Evolutionary conservation across 2,888 invertebrate genomes (phyloP), one percentile per base, ranked within the genome.

Genomic region (Synanthedon andrenaeformis): DNA sequence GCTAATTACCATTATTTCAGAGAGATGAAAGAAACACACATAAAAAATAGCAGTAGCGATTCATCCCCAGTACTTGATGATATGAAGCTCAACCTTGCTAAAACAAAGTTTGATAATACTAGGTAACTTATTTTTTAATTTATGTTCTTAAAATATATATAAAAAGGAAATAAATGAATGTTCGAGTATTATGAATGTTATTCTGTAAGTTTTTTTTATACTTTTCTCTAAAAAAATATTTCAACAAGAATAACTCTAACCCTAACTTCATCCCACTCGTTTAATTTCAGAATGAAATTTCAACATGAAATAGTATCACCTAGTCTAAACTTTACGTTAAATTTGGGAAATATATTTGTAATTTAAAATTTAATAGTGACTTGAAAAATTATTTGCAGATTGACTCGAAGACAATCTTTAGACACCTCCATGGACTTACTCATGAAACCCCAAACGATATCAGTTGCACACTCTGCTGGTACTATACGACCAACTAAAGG

Each of bases 1-100:
- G 23, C 23, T 23, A 5, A 23, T 23, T 23, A 1, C 1, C 5
- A 23, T 23, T 55, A 52, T 74, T 76, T 52, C 65, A 87, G 86
- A 69, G 80, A 83, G 74, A 79, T 86, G 71, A 85, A 85, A 73
- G 81, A 85, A 61, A 82, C 84, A 10, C 82, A 80, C 57, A 82
- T 86, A 54, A 70, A 63, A 59, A 76, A 73, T 53, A 69, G 61
- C 52, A 71, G 63, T 58, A 70, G 61, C 54, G 72, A 73, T 51
- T 62, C 70, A 4, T 65, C 72, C 52, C 62, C 74, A 13, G 62
- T 62, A 35, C 52, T 65, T 14, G 74, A 76, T 41, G 70, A 71
- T 53, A 51, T 62, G 41, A 65, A 63, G 52, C 58, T 61, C 35
- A 67, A 61, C 56, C 60, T 69, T 59, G 68, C 68, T 54, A 71